Evolutionary conservation across 2,113 vertebrate species (phyloP), one percentile per base, ranked within the genome.

Genomic region (Meles meles): DNA sequence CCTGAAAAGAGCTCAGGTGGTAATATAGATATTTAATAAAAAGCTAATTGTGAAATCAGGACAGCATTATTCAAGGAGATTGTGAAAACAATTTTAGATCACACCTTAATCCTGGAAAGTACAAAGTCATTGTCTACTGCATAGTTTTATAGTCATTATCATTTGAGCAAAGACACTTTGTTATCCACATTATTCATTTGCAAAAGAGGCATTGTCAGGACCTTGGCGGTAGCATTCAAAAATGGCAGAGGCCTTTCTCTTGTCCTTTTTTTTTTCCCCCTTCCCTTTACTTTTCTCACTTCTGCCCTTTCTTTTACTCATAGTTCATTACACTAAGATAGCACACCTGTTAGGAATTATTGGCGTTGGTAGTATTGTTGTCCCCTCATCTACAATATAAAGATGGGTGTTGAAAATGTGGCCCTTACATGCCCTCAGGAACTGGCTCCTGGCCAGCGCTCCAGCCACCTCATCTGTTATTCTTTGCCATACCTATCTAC

Each of bases 41-140:
- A 97, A 97, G 31, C 63, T 90, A 5, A 72, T 72, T 96, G 67
- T 96, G 91, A 96, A 96, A 92, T 97, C 90, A 96, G 52, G 42
- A 91, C 63, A 88, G 85, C 37, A 77, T 65, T 82, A 49, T 89
- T 63, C 55, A 92, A 81, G 91, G 12, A 93, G 72, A 59, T 80
- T 90, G 61, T 93, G 12, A 52, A 95, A 92, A 63, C 92, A 92
- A 44, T 94, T 97, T 88, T 71, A 96, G 96, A 79, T 80, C 23
- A 81, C 21, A 39, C 79, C 94, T 76, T 76, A 83, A 52, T 87
- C 95, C 79, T 31, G 90, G 20, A 93, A 94, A 95, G 71, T 61
- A 94, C 25, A 94, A 97, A 69, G 31, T 89, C 85, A 84, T 0
- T 11, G 25, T 85, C 86, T 87, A 14, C 9, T 71, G 25, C 1